Conservation (phyloP, 2,797 vertebrate genomes). For the Cryptoprocta ferox region DNA sequence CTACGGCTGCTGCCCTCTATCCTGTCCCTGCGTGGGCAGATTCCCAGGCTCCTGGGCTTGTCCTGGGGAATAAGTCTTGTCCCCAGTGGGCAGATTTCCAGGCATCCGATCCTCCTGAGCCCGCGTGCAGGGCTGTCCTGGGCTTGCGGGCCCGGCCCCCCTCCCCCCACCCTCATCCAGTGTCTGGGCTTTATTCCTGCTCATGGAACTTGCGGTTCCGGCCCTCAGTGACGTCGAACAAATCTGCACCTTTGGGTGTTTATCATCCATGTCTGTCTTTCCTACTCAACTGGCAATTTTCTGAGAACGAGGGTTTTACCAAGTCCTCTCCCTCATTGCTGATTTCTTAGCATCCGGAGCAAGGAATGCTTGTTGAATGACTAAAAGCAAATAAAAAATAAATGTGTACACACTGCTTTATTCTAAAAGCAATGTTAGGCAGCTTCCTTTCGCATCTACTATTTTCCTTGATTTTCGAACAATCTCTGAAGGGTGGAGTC, state of each 20-base stretch:
- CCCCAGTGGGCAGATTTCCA: background rate
- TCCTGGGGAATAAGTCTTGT: background rate
- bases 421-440: background rate
- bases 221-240: fast-evolving
- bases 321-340: fast-evolving
- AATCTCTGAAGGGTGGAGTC: background rate
- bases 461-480: background rate
- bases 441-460: background rate
- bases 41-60: background rate
- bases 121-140: background rate
- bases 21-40: background rate
- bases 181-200: fast-evolving
- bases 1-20: background rate
- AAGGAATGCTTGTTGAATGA: background rate
- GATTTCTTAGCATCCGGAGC: background rate
- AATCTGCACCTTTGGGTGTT: background rate
- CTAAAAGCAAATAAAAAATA: background rate
- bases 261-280: background rate
- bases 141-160: too few species aligned
- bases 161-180: too few species aligned
- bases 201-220: background rate
- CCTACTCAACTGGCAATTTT: background rate
- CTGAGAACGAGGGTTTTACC: background rate
- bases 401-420: background rate
- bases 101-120: background rate